Base-by-base conservation (phyloP, 2,113 vertebrate species). In the Thunnus thynnus region DNA sequence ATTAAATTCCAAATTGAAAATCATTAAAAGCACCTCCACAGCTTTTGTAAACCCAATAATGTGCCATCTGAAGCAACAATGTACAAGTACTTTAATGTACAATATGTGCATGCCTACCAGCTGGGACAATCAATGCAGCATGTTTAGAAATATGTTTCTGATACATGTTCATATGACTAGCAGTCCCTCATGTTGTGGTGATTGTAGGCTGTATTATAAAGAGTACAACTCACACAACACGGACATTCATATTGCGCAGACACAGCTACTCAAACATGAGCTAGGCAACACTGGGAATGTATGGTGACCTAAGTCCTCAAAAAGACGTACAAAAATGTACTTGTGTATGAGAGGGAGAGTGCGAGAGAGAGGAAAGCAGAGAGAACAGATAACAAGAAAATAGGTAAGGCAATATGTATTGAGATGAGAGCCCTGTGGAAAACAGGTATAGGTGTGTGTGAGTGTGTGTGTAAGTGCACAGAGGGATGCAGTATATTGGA, bases 401-500 rank as follows among this genome's bases (percentile, higher is more conserved):
- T n/a, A 79, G 56, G 30, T 62, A 22, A 79, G 44, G 82, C n/a
- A 71, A 70, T 76, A 75, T 78, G 72, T 80, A 63, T 82, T 64
- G 74, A 82, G 77, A 87, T 88, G 72, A 87, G 72, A 80, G 58
- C 51, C 52, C 22, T 65, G 74, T 13, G 51, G 55, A 67, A 78
- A 77, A 64, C n/a, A 30, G 13, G 54, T 55, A 55, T 10, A 16
- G 54, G 78, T 52, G 56, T 44, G 58, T 14, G 13, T 44, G 47
- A 36, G 70, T 48, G 80, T 50, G 63, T 76, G 72, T 77, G 75
- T 30, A 27, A 30, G 67, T 58, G 66, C 63, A 70, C 82, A 83
- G 62, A 85, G 73, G 68, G 83, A 85, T 87, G 74, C 78, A 25
- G 74, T 60, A 75, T 60, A 79, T 76, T 85, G 83, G 84, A 90